Percentiles rank a stretch among this genome's conserved stretches.
Evolutionary conservation across 2,113 vertebrate genomes (phyloP).

Genomic region (Emydura subglobosa): DNA sequence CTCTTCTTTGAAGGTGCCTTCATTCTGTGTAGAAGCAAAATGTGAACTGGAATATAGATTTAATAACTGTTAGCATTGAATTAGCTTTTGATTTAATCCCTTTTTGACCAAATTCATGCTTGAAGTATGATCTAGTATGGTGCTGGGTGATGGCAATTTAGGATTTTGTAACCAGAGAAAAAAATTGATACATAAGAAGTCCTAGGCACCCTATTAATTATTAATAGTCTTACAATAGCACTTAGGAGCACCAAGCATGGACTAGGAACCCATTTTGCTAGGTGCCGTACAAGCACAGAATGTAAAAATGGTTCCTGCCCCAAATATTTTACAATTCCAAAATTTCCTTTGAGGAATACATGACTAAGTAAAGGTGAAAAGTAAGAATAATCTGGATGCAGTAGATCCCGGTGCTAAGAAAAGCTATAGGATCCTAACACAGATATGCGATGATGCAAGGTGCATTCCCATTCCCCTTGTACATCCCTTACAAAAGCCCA

Average conservation of each 20-base stretch:
- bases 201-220: neutral
- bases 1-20: constrained; percentile 26
- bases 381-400: neutral
- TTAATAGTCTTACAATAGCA: neutral
- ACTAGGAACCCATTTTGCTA: neutral
- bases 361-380: neutral
- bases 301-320: neutral
- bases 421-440: neutral
- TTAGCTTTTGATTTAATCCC: constrained; percentile 36
- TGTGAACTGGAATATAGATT: constrained; percentile 4
- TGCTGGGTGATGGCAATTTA: neutral
- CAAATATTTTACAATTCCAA: neutral
- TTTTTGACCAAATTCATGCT: neutral
- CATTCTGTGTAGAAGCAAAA: neutral
- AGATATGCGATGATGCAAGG: neutral
- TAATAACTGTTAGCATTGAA: neutral
- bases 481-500: accelerated
- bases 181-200: neutral
- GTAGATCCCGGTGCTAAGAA: neutral
- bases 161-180: neutral
- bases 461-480: accelerated
- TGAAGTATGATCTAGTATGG: constrained; percentile 33
- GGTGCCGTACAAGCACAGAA: neutral
- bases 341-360: neutral
- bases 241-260: neutral